Conservation (phyloP, 2,113 vertebrate species). For the Dinomys branickii region DNA sequence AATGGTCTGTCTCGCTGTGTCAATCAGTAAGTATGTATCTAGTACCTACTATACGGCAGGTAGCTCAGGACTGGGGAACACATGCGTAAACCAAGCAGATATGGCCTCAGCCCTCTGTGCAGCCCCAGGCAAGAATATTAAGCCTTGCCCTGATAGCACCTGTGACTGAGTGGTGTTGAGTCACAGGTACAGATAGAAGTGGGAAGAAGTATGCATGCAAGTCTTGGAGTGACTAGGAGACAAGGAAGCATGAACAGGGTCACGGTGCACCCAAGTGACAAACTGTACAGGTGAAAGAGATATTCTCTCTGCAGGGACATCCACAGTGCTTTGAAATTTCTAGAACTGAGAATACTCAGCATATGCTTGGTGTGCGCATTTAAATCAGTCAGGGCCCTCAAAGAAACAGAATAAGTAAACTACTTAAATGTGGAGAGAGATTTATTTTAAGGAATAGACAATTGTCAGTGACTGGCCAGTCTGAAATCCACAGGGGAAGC, state of each 20-base stretch:
- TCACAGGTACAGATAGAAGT: background rate
- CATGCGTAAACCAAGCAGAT: background rate
- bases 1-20: background rate
- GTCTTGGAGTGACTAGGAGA: background rate
- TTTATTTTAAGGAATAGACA: background rate
- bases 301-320: background rate
- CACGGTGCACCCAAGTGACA: background rate
- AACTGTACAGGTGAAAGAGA: background rate
- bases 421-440: background rate
- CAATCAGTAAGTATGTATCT: background rate
- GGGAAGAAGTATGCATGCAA: background rate
- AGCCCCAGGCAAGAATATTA: background rate
- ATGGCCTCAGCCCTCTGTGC: background rate
- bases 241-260: background rate
- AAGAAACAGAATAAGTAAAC: background rate
- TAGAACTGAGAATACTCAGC: background rate
- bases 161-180: background rate
- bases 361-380: too few species aligned
- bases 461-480: background rate
- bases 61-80: background rate
- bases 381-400: background rate
- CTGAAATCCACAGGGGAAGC: background rate
- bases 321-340: background rate
- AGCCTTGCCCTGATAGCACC: background rate
- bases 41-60: background rate